These are phyloP conservation scores for Drosophila peninsularis DNA, from an alignment of 2,888 invertebrate genomes.

Conservation along the genomic window DNA sequence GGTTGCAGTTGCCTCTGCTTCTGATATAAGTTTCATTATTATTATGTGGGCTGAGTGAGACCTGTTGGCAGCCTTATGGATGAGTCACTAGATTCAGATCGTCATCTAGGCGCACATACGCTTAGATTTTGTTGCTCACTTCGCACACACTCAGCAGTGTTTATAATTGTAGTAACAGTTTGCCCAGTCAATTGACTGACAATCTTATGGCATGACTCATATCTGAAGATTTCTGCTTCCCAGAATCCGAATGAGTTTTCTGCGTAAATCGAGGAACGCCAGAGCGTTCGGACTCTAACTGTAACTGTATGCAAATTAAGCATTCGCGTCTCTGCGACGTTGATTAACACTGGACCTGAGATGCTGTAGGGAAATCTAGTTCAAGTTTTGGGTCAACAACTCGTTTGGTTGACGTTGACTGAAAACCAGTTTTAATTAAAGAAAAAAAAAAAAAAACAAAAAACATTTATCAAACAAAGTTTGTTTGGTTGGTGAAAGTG, in stretches of 20 bases:
- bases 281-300: constrained; percentile 33
- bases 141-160: constrained; percentile 20
- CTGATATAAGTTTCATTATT: constrained; percentile 14
- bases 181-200: constrained; percentile 25
- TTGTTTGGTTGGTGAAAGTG: constrained; percentile 65
- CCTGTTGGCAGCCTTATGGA: constrained; percentile 20
- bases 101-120: constrained; percentile 33
- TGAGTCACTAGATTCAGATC: constrained; percentile 55
- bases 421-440: constrained; percentile 73
- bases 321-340: constrained; percentile 5
- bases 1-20: constrained; percentile 12
- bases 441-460: constrained; percentile 30
- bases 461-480: constrained; percentile 56
- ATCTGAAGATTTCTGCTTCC: constrained; percentile 48
- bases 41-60: constrained; percentile 47
- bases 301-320: constrained; percentile 56
- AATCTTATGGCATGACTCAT: constrained; percentile 57
- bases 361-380: constrained; percentile 72
- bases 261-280: constrained; percentile 43
- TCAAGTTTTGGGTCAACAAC: constrained; percentile 70
- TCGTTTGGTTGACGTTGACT: constrained; percentile 36
- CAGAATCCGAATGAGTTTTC: constrained; percentile 72
- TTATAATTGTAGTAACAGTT: constrained; percentile 50
- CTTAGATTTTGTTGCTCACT: constrained; percentile 6
- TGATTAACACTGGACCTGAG: constrained; percentile 22